Evolutionary conservation across 2,888 invertebrate species (phyloP), one percentile per base, ranked within the genome.

Genomic region (Cremastinae sp.): DNA sequence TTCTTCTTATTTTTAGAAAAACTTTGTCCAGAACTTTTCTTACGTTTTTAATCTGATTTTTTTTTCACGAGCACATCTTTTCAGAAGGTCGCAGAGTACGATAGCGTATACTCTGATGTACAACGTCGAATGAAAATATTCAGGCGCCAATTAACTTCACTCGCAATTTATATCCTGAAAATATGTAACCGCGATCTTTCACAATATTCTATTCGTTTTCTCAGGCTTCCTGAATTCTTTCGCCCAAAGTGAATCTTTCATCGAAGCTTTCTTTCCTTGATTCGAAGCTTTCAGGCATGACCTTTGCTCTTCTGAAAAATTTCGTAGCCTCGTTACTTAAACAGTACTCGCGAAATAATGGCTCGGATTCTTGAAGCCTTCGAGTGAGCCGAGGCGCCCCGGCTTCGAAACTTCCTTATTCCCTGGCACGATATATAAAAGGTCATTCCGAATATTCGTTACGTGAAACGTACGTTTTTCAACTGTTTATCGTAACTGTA

Each of bases 1-100:
- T 54, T 28, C 5, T 3, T 28, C 28, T 28, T 28, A 28, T 28
- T 36, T 16, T 16, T 8, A 54, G 18, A 3, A 34, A 36, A 54
- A 36, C 3, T 38, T 10, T 56, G 16, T 12, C 10, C 1, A 7
- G 10, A 49, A 36, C 36, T 16, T 10, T 16, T 28, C n/a, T 16
- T 7, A 38, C 16, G 36, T 36, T 36, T 36, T 16, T 34, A 38
- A 56, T 14, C 7, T 10, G 36, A 56, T 10, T 56, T 10, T 56
- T 7, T 56, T 10, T 56, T 7, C 10, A 56, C 36, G 36, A 56
- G 16, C 16, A 16, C 16, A 34, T 56, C 36, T 16, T 56, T 56
- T 56, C 56, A 10, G 16, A 2, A 5, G 5, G 28, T 3, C 28
- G 28, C 28, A 28, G 5, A 28, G 5, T 28, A 28, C 28, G 28